Percentiles rank a stretch among this genome's conserved stretches.
phyloP scores from a whole-genome alignment of 2,888 invertebrate species.

The Tethea ocularis region DNA sequence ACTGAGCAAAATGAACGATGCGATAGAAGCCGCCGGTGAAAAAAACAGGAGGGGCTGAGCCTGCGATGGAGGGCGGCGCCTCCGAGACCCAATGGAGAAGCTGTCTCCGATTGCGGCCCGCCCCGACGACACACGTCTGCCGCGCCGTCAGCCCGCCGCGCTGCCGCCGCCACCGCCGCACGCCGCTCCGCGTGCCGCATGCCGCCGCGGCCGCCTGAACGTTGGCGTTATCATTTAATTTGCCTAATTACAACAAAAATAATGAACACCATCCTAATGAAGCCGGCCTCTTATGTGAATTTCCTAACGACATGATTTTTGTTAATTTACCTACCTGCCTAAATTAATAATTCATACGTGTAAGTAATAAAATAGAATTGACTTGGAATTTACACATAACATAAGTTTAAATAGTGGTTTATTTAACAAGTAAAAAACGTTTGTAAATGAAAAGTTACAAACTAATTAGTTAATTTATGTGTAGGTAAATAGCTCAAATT shows the following conservation, averaged over 20 bases:
- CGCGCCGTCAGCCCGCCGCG: slow-evolving; percentile 15
- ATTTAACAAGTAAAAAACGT: too few species aligned
- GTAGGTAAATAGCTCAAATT: too few species aligned
- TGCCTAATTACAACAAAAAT: slow-evolving; percentile 78
- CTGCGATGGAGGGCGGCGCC: slow-evolving; percentile 48
- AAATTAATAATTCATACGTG: background rate
- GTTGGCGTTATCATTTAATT: slow-evolving; percentile 80
- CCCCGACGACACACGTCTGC: slow-evolving; percentile 29
- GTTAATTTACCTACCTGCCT: background rate
- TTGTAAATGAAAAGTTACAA: too few species aligned
- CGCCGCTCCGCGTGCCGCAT: slow-evolving; percentile 8
- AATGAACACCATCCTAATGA: slow-evolving; percentile 67
- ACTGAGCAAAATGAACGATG: slow-evolving; percentile 55
- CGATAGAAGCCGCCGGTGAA: slow-evolving; percentile 34
- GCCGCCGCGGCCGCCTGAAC: slow-evolving; percentile 60
- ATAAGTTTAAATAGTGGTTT: too few species aligned
- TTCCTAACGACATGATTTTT: slow-evolving; percentile 4
- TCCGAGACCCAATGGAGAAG: slow-evolving; percentile 54
- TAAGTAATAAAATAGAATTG: background rate
- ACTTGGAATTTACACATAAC: background rate
- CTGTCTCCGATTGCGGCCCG: slow-evolving; percentile 24
- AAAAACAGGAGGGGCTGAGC: slow-evolving; percentile 43
- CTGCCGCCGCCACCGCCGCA: too few species aligned
- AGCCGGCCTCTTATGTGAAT: slow-evolving; percentile 35
- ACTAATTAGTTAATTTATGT: too few species aligned